Conservation (phyloP, 1,140 invertebrate genomes). For the Lepidostoma basale region DNA sequence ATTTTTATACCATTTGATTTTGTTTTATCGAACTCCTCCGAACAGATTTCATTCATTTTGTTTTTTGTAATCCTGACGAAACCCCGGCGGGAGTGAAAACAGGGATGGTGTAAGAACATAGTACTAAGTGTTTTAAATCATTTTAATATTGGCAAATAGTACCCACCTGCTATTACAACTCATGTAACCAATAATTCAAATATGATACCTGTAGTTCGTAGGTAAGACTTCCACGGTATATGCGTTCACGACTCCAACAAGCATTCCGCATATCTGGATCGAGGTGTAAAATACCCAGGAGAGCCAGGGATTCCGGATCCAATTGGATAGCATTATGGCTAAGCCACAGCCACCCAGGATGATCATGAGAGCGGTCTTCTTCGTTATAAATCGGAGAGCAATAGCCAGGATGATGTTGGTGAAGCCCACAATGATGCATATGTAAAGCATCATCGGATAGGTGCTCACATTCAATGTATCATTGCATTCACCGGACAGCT, state of each 20-base stretch:
- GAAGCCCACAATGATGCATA: not conserved
- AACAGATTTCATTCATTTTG: too few relatives aligned
- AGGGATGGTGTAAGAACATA: too few relatives aligned
- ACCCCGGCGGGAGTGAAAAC: too few relatives aligned
- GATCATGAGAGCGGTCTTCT: not conserved
- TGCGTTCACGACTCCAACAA: not conserved
- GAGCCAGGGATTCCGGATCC: not conserved
- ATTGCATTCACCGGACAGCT: not conserved
- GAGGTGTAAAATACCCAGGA: not conserved
- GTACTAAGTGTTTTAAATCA: too few relatives aligned
- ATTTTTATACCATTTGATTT: too few relatives aligned
- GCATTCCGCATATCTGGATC: not conserved
- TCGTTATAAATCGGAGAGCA: not conserved
- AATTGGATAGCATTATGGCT: not conserved
- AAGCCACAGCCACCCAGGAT: not conserved
- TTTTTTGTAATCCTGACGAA: too few relatives aligned
- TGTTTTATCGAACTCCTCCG: too few relatives aligned
- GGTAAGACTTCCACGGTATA: not conserved
- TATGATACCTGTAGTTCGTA: not conserved
- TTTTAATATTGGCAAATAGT: too few relatives aligned
- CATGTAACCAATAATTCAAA: conserved; percentile 47
- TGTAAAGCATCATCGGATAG: not conserved
- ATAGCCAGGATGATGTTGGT: not conserved
- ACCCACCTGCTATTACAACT: too few relatives aligned
- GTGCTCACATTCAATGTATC: not conserved